phyloP scores from a whole-genome alignment of 2,797 vertebrate genomes.

The Spinus olivaceus region DNA sequence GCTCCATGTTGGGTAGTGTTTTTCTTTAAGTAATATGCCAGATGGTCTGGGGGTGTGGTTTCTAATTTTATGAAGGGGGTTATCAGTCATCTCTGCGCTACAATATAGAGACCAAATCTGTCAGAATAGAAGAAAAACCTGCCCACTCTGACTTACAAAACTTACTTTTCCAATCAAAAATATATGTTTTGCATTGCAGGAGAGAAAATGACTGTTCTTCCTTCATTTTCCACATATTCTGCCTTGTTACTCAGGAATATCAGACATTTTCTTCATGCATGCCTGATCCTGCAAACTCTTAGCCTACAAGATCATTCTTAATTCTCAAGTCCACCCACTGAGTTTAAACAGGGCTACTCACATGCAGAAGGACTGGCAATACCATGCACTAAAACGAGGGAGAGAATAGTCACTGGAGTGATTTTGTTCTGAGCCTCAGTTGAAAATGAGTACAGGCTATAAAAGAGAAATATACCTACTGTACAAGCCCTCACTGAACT shows the following conservation, averaged over 20 bases:
- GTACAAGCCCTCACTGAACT: not conserved
- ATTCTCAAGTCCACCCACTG: slow-evolving; percentile 37
- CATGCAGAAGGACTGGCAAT: not conserved
- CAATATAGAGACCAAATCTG: slow-evolving; percentile 65
- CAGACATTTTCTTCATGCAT: slow-evolving; percentile 37
- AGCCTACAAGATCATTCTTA: slow-evolving; percentile 22
- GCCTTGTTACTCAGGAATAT: slow-evolving; percentile 19
- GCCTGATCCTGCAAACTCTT: slow-evolving; percentile 50
- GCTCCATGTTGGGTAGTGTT: slow-evolving; percentile 38
- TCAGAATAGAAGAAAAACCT: slow-evolving; percentile 59
- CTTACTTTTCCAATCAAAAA: slow-evolving; percentile 54
- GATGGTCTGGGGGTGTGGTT: slow-evolving; percentile 70
- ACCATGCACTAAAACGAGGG: not conserved
- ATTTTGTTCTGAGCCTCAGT: not conserved
- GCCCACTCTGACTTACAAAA: slow-evolving; percentile 53
- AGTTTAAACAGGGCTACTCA: slow-evolving; percentile 49
- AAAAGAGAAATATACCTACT: not conserved
- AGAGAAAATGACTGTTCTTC: slow-evolving; percentile 11
- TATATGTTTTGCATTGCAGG: not conserved
- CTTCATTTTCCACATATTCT: slow-evolving; percentile 9
- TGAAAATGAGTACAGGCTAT: not conserved
- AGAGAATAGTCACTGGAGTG: not conserved
- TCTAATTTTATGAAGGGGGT: slow-evolving; percentile 71
- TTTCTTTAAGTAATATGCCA: slow-evolving; percentile 66
- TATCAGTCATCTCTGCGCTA: slow-evolving; percentile 58